Base-by-base conservation (phyloP, 2,113 vertebrate genomes). In the Sialia sialis region DNA sequence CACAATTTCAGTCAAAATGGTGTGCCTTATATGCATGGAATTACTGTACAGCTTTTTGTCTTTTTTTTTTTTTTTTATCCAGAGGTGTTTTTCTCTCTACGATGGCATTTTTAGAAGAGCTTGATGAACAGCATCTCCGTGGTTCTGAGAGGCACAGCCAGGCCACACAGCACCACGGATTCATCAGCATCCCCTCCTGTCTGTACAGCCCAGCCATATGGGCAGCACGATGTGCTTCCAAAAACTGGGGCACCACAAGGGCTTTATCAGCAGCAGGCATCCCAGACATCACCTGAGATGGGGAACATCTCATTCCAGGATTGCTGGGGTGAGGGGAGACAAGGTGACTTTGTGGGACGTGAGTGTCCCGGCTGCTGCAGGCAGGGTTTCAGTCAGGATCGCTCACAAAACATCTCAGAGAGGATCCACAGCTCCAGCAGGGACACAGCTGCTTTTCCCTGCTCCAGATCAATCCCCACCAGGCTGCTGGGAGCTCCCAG, bases 171-270 rank as follows among this genome's bases (percentile, higher is more conserved):
- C 95, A 89, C 27, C 54, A n/a, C 76, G 49, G 48, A 72, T 80
- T 89, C 94, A 94, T 83, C 49, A 95, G 44, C 93, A 94, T 64
- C 87, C 87, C 84, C 38, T 58, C 95, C 34, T 1, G 30, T 54
- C 38, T 13, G 1, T 36, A 38, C 10, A 94, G 94, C 96, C 94
- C 88, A 48, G 93, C 96, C 95, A 93, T 87, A 80, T 75, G 96
- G 94, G 30, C 92, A 73, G 87, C 86, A 70, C 49, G 1, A 52
- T 2, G 27, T 2, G 79, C 86, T 63, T 60, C 90, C 92, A 72
- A 43, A 84, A 78, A 3, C 36, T 4, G 54, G 78, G 93, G 63
- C 93, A 83, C 78, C 8, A 56, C 78, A 49, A 44, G 58, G 92
- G 85, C 87, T 89, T 72, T 17, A 25, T 38, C 80, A 84, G 41